phyloP scores from a whole-genome alignment of 1,140 invertebrate species.

The Sarcophaga peregrina region DNA sequence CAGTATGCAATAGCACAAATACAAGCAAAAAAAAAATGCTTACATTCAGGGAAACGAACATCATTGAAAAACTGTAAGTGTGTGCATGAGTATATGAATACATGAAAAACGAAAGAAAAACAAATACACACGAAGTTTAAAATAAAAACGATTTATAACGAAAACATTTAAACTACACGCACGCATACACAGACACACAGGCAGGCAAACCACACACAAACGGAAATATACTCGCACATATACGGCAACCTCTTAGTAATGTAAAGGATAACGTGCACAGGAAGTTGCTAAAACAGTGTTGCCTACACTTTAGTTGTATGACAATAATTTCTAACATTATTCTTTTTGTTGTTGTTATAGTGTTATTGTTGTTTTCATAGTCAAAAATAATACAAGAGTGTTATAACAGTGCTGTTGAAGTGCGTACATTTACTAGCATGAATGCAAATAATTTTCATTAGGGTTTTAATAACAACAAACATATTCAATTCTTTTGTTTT shows the following conservation, averaged over 20 bases:
- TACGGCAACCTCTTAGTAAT: neutral
- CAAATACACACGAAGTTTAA: neutral
- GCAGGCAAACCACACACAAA: neutral
- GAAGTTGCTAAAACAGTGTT: constrained; percentile 36
- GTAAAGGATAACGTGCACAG: neutral
- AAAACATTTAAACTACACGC: constrained; percentile 4
- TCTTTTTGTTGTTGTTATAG: neutral
- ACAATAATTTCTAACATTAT: neutral
- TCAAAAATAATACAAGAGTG: too few relatives aligned
- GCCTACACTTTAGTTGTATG: constrained; percentile 6
- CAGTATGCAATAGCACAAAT: neutral
- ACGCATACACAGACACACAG: neutral
- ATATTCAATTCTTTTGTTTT: too few relatives aligned
- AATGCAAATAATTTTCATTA: constrained; percentile 16
- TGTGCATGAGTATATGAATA: neutral
- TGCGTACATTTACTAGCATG: neutral
- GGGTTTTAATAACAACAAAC: neutral
- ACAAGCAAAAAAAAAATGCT: neutral
- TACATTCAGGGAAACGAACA: neutral
- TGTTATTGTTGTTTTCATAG: too few relatives aligned
- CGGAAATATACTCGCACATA: neutral
- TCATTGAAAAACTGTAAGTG: neutral
- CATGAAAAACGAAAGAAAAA: neutral
- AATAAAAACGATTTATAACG: constrained; percentile 17
- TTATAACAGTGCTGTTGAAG: too few relatives aligned